Percentiles rank a stretch among this genome's conserved stretches.
Evolutionary conservation across 92 coral and sea anemone species (phyloP).

Genomic region (Desmophyllum pertusum): DNA sequence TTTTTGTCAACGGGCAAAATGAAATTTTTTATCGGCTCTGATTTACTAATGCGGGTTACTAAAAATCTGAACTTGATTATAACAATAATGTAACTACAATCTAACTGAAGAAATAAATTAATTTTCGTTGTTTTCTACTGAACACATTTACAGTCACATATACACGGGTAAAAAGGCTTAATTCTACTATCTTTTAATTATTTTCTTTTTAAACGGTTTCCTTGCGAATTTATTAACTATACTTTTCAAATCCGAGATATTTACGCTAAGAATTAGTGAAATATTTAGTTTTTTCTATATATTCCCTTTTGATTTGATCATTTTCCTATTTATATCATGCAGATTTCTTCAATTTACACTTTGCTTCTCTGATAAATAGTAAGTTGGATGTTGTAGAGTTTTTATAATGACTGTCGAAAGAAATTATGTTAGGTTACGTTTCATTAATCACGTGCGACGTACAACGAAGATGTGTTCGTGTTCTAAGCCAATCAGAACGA

Average conservation of each 20-base stretch:
- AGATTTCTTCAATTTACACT: constrained; percentile 1
- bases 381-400: neutral
- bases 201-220: neutral
- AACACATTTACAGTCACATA: neutral
- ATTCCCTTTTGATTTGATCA: neutral
- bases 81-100: neutral
- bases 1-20: neutral
- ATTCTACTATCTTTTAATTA: neutral
- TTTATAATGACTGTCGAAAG: neutral
- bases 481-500: neutral
- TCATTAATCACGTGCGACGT: too few relatives aligned
- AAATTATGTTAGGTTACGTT: neutral
- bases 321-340: neutral
- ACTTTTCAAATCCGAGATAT: neutral
- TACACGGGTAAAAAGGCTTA: too few relatives aligned
- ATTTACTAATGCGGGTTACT: neutral
- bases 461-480: neutral
- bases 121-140: neutral
- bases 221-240: neutral
- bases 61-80: neutral
- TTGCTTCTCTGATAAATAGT: neutral
- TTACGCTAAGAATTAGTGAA: neutral
- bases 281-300: neutral
- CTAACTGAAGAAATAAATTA: neutral
- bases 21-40: neutral